These are phyloP conservation scores for Propsilocerus akamusi DNA, from an alignment of 1,140 invertebrate species.

Conservation along the genomic window DNA sequence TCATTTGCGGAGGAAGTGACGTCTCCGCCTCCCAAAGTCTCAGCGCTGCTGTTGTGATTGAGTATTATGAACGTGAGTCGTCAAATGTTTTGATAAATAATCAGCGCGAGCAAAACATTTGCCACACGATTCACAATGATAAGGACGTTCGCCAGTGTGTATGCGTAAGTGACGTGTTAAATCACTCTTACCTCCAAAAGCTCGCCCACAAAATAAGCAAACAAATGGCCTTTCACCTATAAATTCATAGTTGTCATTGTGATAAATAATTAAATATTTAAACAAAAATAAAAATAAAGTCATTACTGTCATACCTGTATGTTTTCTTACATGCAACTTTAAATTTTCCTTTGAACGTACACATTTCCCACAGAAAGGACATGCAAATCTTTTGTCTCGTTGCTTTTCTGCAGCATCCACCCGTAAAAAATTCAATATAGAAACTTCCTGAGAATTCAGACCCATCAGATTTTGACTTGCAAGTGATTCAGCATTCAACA, in stretches of 20 bases:
- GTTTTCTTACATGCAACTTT: constrained; percentile 72
- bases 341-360: constrained; percentile 75
- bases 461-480: constrained; percentile 23
- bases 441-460: constrained; percentile 32
- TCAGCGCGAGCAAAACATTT: constrained; percentile 78
- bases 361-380: constrained; percentile 75
- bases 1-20: not conserved
- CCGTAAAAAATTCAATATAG: constrained; percentile 39
- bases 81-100: constrained; percentile 78
- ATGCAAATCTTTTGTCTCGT: constrained; percentile 49
- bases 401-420: constrained; percentile 41
- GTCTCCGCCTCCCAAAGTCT: not conserved
- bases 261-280: not conserved
- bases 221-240: constrained; percentile 68
- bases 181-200: constrained; percentile 73
- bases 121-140: constrained; percentile 77
- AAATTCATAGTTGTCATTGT: too few species aligned
- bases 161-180: constrained; percentile 69
- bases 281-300: not conserved
- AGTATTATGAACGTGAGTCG: constrained; percentile 64
- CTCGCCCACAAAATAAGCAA: constrained; percentile 67
- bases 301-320: constrained; percentile 30
- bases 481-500: constrained; percentile 23
- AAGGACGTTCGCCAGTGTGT: constrained; percentile 65
- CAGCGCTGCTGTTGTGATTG: constrained; percentile 10